Conservation (phyloP, 2,888 invertebrate species). For the Chalcis sispes region DNA sequence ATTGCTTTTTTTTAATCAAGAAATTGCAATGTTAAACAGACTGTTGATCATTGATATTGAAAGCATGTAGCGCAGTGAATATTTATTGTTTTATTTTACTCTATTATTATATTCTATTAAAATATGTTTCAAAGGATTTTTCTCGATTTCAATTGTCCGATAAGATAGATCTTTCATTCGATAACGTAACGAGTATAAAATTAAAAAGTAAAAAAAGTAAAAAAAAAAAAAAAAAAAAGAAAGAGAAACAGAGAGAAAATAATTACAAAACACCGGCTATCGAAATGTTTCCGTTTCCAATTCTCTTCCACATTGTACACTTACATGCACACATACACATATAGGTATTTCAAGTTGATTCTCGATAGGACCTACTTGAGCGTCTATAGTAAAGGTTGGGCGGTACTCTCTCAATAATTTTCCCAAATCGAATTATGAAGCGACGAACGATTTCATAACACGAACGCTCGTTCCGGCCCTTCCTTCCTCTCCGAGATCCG, state of each 20-base stretch:
- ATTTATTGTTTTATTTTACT: background rate
- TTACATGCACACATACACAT: background rate
- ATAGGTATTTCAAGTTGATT: background rate
- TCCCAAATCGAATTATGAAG: conserved; percentile 54
- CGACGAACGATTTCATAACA: conserved; percentile 53
- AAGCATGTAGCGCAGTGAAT: background rate
- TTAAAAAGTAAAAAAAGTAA: background rate
- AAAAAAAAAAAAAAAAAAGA: background rate
- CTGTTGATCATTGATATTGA: too few species aligned
- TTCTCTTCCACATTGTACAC: too few species aligned
- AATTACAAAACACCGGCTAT: conserved; percentile 19
- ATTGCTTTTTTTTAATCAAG: background rate
- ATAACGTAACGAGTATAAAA: too few species aligned
- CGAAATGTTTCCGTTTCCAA: background rate
- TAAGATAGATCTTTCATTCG: too few species aligned
- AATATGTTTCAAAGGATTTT: too few species aligned
- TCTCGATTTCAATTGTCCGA: too few species aligned
- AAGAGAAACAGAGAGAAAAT: background rate
- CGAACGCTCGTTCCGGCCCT: conserved; percentile 38
- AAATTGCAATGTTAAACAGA: too few species aligned
- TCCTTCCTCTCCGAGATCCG: background rate
- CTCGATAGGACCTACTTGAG: conserved; percentile 46
- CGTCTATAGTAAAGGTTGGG: background rate
- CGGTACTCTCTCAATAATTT: conserved; percentile 35
- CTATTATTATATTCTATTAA: background rate